Evolutionary conservation across 2,888 invertebrate species (phyloP), one percentile per base, ranked within the genome.

Genomic region (Nomada ruficornis): DNA sequence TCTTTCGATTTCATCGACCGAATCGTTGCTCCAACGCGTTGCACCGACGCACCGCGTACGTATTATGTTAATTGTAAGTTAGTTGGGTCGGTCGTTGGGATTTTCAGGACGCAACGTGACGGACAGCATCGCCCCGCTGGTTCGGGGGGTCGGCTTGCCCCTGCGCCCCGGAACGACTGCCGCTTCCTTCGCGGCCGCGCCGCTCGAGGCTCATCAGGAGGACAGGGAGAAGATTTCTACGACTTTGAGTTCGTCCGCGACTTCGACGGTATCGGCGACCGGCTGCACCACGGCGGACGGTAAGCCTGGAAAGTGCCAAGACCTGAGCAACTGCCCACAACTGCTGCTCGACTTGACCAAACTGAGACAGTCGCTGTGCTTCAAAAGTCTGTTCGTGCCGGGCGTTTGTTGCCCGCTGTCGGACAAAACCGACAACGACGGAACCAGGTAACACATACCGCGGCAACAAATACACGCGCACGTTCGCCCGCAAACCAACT

Each of bases 371-470:
- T 98, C 98, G 0, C 94, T 98, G 13, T 98, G 98, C 91, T 98
- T 98, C 91, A 98, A 98, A 94, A 97, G 97, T 83, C 95, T 98
- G 1, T 98, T 98, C 90, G 97, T 98, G 2, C 98, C 98, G 1
- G 98, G 98, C 1, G 98, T 98, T 2, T 98, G 98, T 91, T 98
- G 98, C 93, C 98, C 98, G 0, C 88, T 94, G 11, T 68, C 63
- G 5, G 87, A 83, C 11, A 71, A 42, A 69, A 42, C 63, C 0
- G 75, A 73, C 13, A 68, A 60, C 23, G 78, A 55, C 1, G 65
- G 13, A 2, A 36, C 79, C 1, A 81, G 87, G 85, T 89, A 83
- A 78, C 23, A 0, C 23, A 23, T 18, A 9, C 10, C 4, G n/a
- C 2, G 10, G n/a, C 7, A 13, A 29, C 42, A 18, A 4, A 47